Base-by-base conservation (phyloP, 2,888 invertebrate genomes). In the Lottia scabra region DNA sequence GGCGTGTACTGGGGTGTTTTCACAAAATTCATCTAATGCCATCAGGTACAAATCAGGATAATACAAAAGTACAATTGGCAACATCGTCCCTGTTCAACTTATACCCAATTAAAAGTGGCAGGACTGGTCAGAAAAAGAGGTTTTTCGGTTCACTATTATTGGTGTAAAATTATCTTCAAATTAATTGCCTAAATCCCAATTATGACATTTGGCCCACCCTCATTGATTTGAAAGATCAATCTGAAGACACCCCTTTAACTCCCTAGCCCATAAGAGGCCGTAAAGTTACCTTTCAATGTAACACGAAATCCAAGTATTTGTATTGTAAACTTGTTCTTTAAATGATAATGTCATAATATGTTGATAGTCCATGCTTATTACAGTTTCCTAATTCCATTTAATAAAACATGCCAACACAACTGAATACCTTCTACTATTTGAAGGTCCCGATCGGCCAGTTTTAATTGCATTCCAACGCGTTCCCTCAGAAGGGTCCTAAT, bases 1-100 rank as follows among this genome's bases (percentile, higher is more conserved):
- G 56, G 68, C 74, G 74, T 74, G 74, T 69, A 71, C 62, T 46
- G 38, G 43, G 62, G 19, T 74, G 74, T 74, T 74, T 74, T 74
- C 65, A 74, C 71, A 74, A 74, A 65, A 48, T 67, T 46, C 62
- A 56, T 13, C 26, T 48, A 64, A 70, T 74, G 66, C 74, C 70
- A 68, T 30, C 65, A 67, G 30, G 68, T 70, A 70, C 68, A 74
- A 46, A 23, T 27, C 44, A 43, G 56, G 66, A 69, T 64, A 66
- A 66, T 56, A 64, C 46, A 38, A 19, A 15, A 56, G 68, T 68
- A 56, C 38, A 43, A 56, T 43, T n/a, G 38, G 30, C 56, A 68
- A 56, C 68, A 62, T 43, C 48, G 38, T 19, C 56, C 46, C 63
- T 67, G 8, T 27, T 48, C 27, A 71, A 26, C 13, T 67, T 19